These are phyloP conservation scores for Leptopilina clavipes DNA, from an alignment of 1,140 invertebrate species.

Conservation along the genomic window DNA sequence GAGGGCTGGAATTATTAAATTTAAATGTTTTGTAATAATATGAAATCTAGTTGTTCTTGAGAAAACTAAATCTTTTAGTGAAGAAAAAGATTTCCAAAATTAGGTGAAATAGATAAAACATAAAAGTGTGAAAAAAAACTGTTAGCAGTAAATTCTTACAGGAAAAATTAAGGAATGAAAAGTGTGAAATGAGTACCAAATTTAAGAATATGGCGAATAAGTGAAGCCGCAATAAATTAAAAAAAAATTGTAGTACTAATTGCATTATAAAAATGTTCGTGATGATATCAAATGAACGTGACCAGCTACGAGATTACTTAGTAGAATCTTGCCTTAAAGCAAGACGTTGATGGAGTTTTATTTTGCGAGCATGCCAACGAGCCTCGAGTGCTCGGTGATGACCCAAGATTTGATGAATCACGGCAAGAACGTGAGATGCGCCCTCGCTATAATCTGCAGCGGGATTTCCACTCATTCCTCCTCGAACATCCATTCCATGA, in stretches of 20 bases:
- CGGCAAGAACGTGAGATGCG: slow-evolving; percentile 89
- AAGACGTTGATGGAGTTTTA: slow-evolving; percentile 94
- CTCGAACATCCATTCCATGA: slow-evolving; percentile 71
- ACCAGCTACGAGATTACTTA: background rate
- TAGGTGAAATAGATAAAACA: background rate
- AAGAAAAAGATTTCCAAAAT: too few relatives aligned
- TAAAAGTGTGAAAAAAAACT: too few relatives aligned
- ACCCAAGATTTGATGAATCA: slow-evolving; percentile 95
- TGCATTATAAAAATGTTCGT: too few relatives aligned
- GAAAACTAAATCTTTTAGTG: too few relatives aligned
- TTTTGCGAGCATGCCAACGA: slow-evolving; percentile 94
- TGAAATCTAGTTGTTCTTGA: too few relatives aligned
- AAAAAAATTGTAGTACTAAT: too few relatives aligned
- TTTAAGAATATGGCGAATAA: too few relatives aligned
- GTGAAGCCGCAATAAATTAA: too few relatives aligned
- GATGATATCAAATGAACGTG: too few relatives aligned
- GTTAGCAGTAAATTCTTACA: too few relatives aligned
- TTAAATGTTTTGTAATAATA: too few relatives aligned
- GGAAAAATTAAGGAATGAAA: background rate
- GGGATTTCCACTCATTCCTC: slow-evolving; percentile 84
- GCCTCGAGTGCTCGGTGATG: slow-evolving; percentile 95
- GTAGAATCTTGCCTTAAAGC: slow-evolving; percentile 81
- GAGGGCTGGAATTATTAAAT: too few relatives aligned
- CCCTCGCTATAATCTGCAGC: slow-evolving; percentile 97
- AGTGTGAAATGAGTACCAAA: background rate